Evolutionary conservation across 2,888 invertebrate genomes (phyloP).

Genomic region (Pollenia amentaria): DNA sequence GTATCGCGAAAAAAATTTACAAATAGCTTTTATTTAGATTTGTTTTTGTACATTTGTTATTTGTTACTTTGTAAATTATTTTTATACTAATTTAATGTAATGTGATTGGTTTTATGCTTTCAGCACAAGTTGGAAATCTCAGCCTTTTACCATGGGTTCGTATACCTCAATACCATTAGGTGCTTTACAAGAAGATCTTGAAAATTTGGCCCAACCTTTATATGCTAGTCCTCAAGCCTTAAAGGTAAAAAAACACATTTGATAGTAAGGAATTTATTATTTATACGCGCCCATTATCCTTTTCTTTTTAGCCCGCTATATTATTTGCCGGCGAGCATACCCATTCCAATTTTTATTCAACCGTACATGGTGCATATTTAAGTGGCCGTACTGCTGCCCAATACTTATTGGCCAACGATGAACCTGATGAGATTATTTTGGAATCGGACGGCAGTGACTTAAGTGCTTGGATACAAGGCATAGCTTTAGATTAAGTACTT

Average conservation of each 20-base stretch:
- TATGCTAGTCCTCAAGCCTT: slow-evolving; percentile 89
- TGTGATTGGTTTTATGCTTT: slow-evolving; percentile 76
- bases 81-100: slow-evolving; percentile 26
- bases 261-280: background rate
- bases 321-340: slow-evolving; percentile 98
- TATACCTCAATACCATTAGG: slow-evolving; percentile 96
- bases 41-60: too few species aligned
- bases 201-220: slow-evolving; percentile 93
- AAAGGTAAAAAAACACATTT: slow-evolving; percentile 85
- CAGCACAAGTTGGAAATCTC: slow-evolving; percentile 95
- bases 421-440: slow-evolving; percentile 88
- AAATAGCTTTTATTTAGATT: too few species aligned
- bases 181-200: slow-evolving; percentile 94
- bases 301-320: slow-evolving; percentile 89
- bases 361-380: slow-evolving; percentile 96
- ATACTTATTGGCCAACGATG: slow-evolving; percentile 87
- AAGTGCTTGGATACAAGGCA: slow-evolving; percentile 95
- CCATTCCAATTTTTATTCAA: slow-evolving; percentile 97
- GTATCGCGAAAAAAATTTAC: too few species aligned
- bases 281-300: background rate
- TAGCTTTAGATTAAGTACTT: slow-evolving; percentile 88
- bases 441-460: slow-evolving; percentile 92
- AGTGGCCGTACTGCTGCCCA: slow-evolving; percentile 94
- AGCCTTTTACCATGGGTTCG: slow-evolving; percentile 93
- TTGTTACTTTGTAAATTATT: too few species aligned